Conservation (phyloP, 2,113 vertebrate genomes). For the Polypterus senegalus region DNA sequence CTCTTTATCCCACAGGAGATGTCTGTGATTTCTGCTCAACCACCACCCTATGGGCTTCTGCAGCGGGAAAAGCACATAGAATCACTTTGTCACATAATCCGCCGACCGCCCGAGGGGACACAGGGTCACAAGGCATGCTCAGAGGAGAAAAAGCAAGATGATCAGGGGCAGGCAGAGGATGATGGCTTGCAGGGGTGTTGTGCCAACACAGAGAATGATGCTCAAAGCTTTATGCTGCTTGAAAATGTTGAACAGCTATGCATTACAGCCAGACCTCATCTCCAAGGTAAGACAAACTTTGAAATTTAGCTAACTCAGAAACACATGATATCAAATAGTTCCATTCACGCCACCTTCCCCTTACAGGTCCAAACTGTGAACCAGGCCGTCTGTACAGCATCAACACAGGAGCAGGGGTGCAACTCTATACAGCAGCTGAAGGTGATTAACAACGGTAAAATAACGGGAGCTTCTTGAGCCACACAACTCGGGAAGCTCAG, state of each 20-base stretch:
- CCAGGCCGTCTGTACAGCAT: slow-evolving; percentile 51
- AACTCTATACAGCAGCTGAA: slow-evolving; percentile 51
- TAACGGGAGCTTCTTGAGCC: too few species aligned
- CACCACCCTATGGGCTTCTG: slow-evolving; percentile 42
- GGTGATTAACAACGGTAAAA: slow-evolving; percentile 28
- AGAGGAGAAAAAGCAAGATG: neutral
- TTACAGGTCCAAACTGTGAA: slow-evolving; percentile 49
- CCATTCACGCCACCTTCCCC: neutral
- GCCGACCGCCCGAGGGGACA: slow-evolving; percentile 19
- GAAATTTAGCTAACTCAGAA: neutral
- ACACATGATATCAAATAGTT: neutral
- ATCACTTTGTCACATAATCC: slow-evolving; percentile 35
- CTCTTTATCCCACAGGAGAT: slow-evolving; percentile 21
- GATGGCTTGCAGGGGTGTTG: too few species aligned
- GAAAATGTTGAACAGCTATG: slow-evolving; percentile 37
- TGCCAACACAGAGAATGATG: neutral
- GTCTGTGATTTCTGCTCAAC: slow-evolving; percentile 47
- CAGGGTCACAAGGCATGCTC: slow-evolving; percentile 17
- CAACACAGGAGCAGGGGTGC: slow-evolving; percentile 31
- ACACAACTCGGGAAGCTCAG: too few species aligned
- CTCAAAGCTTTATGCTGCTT: slow-evolving; percentile 31
- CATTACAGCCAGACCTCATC: slow-evolving; percentile 45
- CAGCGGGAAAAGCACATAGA: slow-evolving; percentile 58
- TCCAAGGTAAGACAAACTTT: slow-evolving; percentile 35
- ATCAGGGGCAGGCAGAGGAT: neutral